phyloP scores from a whole-genome alignment of 2,797 vertebrate species.

The Eulemur coronatus region DNA sequence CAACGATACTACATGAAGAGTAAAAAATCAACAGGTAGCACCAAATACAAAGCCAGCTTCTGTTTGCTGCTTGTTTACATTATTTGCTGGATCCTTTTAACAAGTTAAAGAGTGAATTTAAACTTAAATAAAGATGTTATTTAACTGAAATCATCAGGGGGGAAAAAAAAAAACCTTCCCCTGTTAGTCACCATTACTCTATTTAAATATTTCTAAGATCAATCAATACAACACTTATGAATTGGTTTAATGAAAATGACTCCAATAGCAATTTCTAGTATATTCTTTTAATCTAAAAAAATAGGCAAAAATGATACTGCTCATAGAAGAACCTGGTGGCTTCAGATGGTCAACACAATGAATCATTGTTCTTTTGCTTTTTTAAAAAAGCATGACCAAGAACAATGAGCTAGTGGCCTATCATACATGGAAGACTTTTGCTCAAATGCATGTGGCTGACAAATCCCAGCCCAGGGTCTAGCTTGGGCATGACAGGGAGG shows the following conservation, averaged over 20 bases:
- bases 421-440: not conserved
- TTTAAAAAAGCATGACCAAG: not conserved
- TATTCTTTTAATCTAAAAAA: not conserved
- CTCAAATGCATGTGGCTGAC: not conserved
- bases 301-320: not conserved
- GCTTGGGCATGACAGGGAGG: not conserved
- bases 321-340: not conserved
- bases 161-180: constrained; percentile 65
- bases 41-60: constrained; percentile 76
- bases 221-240: constrained; percentile 78
- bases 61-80: constrained; percentile 84
- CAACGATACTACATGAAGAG: constrained; percentile 80
- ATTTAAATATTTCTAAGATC: constrained; percentile 84
- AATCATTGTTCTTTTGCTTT: not conserved
- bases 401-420: not conserved
- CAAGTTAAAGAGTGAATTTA: constrained; percentile 80
- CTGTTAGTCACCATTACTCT: constrained; percentile 79
- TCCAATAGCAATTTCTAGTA: not conserved
- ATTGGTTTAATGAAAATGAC: not conserved
- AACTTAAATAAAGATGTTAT: not conserved
- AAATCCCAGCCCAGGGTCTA: not conserved
- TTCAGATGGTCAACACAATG: not conserved
- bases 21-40: constrained; percentile 50
- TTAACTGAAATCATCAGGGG: constrained; percentile 81
- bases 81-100: constrained; percentile 87